Base-by-base conservation (phyloP, 2,113 vertebrate genomes). In the Gasterosteus nipponicus region DNA sequence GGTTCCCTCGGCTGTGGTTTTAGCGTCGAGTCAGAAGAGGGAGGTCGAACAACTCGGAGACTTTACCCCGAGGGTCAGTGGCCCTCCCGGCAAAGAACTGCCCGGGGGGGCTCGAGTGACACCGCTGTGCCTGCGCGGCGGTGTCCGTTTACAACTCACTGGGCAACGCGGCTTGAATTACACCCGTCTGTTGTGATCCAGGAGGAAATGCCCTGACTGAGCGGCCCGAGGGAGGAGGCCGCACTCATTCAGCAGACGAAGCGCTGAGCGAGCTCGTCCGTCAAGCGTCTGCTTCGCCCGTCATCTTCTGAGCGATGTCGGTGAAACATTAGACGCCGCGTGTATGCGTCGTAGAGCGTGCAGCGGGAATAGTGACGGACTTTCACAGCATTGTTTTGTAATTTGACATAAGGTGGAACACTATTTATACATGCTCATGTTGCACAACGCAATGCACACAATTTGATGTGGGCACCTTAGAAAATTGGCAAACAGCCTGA, bases 101-200 rank as follows among this genome's bases (percentile, higher is more conserved):
- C 70, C 57, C 65, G 41, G 44, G 57, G 57, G 66, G 86, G 81
- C 61, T 92, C 76, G 15, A 4, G 83, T 92, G 93, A 81, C 89
- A 83, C 26, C 67, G 38, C 53, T 75, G 62, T n/a, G 72, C 22
- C 70, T 69, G 70, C 44, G 57, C 10, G 11, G 33, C 2, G n/a
- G 91, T 89, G 80, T 92, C 88, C 44, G 10, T 74, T 91, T 92
- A 83, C 89, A 69, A 59, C 77, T 75, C 78, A 49, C 60, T 73
- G 81, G 62, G 49, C 73, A 5, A 64, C 0, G 62, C 51, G 80
- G 88, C 84, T 92, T 89, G 64, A n/a, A 75, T 93, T 93, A 91
- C 92, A 90, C 60, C 53, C 11, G 65, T 47, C 31, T 78, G 77
- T 81, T 85, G 69, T 89, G 82, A 81, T 78, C 72, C 57, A 78